Conservation (phyloP, 2,888 invertebrate species). For the Pyrochroa serraticornis region DNA sequence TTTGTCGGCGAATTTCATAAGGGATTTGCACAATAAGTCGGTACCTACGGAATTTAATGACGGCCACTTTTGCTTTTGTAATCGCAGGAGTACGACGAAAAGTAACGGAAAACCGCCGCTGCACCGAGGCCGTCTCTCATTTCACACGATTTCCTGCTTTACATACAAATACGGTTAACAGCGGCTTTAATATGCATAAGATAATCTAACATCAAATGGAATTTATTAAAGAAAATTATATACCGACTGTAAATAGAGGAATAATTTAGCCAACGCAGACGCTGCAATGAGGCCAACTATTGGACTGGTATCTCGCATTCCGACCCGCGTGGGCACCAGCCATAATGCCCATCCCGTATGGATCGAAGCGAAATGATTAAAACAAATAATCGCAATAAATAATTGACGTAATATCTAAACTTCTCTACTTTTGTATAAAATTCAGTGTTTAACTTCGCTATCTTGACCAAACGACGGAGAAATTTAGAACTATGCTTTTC, state of each 20-base stretch:
- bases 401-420: too few species aligned
- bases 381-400: too few species aligned
- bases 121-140: slow-evolving; percentile 13
- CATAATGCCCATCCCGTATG: too few species aligned
- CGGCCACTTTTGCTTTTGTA: slow-evolving; percentile 30
- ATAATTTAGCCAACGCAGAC: slow-evolving; percentile 25
- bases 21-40: slow-evolving; percentile 46
- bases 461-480: too few species aligned
- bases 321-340: too few species aligned
- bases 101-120: slow-evolving; percentile 18
- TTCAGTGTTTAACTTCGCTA: too few species aligned
- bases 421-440: too few species aligned
- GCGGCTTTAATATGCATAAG: slow-evolving; percentile 30
- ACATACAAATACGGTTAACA: slow-evolving; percentile 30
- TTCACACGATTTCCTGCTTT: slow-evolving; percentile 31
- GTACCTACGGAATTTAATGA: slow-evolving; percentile 41
- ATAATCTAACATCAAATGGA: slow-evolving; percentile 30
- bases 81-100: slow-evolving; percentile 7
- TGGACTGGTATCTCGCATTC: too few species aligned
- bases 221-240: slow-evolving; percentile 33
- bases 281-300: too few species aligned
- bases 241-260: slow-evolving; percentile 24
- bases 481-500: too few species aligned
- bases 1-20: slow-evolving; percentile 48
- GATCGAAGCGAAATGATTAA: too few species aligned